Base-by-base conservation (phyloP, 2,113 vertebrate genomes). In the Ciconia boyciana region DNA sequence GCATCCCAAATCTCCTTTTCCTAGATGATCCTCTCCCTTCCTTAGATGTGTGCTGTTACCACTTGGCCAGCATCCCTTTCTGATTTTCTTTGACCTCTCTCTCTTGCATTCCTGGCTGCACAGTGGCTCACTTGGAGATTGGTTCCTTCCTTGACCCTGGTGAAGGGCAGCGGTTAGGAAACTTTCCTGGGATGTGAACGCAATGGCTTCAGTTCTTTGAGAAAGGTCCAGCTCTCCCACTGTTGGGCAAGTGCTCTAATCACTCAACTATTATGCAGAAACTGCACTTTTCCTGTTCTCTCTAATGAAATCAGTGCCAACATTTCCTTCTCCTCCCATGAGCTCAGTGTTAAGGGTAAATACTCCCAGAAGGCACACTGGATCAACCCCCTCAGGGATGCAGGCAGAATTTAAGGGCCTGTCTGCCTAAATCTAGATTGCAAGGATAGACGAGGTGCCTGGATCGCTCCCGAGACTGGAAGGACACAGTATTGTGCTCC, bases 221-320 rank as follows among this genome's bases (percentile, higher is more conserved):
- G 76, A 86, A 90, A 77, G 60, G 29, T 81, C 76, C 83, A 89
- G 76, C 46, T 94, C 76, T 94, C 39, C 77, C 36, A 78, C 87
- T 89, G 39, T 54, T 91, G 91, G 83, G 78, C 39, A 91, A 85
- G 49, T 2, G 2, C 31, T 94, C 60, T 64, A 78, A 89, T 89
- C 68, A 66, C 69, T 76, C 74, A 22, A 29, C 43, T 92, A 3
- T 58, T 71, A 78, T 4, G 29, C 46, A 81, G 39, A 74, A 94
- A 39, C 26, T 57, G n/a, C 61, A 79, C 51, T 87, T 91, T 44
- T 65, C 83, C 32, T 3, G 1, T 71, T 83, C 43, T 89, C 57
- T 61, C 10, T 44, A 79, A 71, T 25, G 24, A 93, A 87, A 52
- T 32, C 2, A 2, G 29, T 16, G 25, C 29, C 57, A 87, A 52